Conservation (phyloP, 2,797 vertebrate genomes). For the Tarsius wallacei region DNA sequence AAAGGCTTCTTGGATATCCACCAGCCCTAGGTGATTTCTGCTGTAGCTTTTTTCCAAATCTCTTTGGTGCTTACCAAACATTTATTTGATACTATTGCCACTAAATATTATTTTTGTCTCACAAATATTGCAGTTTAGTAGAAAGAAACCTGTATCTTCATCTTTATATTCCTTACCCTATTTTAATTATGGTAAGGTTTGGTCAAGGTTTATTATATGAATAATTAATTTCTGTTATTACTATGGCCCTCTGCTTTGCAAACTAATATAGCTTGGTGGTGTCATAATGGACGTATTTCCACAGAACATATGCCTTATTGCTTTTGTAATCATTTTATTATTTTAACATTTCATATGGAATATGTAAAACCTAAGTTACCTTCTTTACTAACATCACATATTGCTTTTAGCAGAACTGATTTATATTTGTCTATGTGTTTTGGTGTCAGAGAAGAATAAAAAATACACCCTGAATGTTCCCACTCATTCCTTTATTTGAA, state of each 20-base stretch:
- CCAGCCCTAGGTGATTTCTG: background rate
- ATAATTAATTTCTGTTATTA: slow-evolving; percentile 16
- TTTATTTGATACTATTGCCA: background rate
- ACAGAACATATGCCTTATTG: background rate
- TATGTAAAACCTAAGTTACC: background rate
- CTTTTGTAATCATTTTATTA: slow-evolving; percentile 1
- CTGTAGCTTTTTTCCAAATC: background rate
- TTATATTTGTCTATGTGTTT: slow-evolving; percentile 26
- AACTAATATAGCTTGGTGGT: background rate
- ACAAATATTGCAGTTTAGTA: background rate
- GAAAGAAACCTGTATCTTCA: background rate
- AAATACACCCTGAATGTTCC: background rate
- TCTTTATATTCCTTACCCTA: background rate
- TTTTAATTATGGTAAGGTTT: slow-evolving; percentile 31
- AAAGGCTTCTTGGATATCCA: background rate
- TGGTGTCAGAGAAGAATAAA: background rate
- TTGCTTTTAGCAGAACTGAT: slow-evolving; percentile 17
- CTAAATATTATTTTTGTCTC: background rate
- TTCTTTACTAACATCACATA: background rate
- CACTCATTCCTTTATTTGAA: slow-evolving; percentile 9
- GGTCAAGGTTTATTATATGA: background rate
- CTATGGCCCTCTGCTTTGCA: background rate
- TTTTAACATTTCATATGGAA: background rate
- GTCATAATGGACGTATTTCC: background rate
- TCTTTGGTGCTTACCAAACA: background rate